Base-by-base conservation (phyloP, 1,140 invertebrate species). In the Sipha flava region DNA sequence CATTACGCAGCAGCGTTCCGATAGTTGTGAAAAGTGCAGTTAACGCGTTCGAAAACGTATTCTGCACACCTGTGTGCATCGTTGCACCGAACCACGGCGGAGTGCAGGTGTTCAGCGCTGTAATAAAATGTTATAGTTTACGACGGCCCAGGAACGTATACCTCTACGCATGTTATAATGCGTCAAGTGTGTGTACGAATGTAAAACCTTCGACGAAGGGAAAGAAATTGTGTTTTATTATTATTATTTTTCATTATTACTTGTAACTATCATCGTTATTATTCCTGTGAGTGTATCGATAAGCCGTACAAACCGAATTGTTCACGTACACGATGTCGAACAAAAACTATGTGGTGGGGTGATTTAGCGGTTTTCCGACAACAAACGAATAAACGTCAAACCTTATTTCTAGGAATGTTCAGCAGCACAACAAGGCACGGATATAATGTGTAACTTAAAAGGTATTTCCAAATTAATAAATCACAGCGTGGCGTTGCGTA, bases 81-180 rank as follows among this genome's bases (percentile, higher is more conserved):
- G 6, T 23, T 66, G 43, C 64, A 66, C n/a, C n/a, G n/a, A 21
- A 66, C 34, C 18, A 64, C 31, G 45, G 18, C n/a, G 23, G 18
- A 21, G 21, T 10, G 52, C 73, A 77, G 73, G 73, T 77, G 52
- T 59, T 77, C 23, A 16, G 49, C 21, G 23, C 52, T 43, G 26
- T 21, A 77, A 77, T 59, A 77, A 59, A 77, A 40, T 57, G 18
- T 59, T 73, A 5, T 14, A 59, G 49, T 77, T 77, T 77, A 57
- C 29, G 49, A 57, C 43, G 49, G 21, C 2, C n/a, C n/a, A n/a
- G 14, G n/a, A 59, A 57, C 49, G 21, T 40, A 12, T 37, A 40
- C 23, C 16, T 31, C 40, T 57, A 43, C 34, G 52, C 31, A 54
- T 54, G n/a, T 54, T 4, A 47, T 29, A 23, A n/a, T 59, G 43